Evolutionary conservation across 2,888 invertebrate species (phyloP).

Genomic region (Mesorhabditis belari): DNA sequence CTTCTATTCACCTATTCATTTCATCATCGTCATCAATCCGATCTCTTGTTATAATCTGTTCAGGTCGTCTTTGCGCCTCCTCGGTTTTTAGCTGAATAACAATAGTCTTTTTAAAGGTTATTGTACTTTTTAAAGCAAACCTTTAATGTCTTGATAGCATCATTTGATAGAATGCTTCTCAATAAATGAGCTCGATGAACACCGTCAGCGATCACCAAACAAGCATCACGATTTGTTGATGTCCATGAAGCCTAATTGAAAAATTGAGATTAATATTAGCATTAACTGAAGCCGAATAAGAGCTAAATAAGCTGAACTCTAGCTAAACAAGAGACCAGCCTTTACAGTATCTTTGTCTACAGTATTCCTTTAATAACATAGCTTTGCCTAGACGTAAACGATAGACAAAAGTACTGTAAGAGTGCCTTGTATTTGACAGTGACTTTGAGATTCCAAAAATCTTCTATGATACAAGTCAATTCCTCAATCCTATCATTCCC

Average conservation of each 20-base stretch:
- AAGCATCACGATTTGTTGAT: conserved; percentile 80
- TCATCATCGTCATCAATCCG: background rate
- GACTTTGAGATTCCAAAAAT: too few relatives aligned
- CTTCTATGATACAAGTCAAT: too few relatives aligned
- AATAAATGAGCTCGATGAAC: conserved; percentile 65
- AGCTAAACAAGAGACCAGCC: too few relatives aligned
- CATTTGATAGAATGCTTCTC: conserved; percentile 83
- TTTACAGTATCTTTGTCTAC: too few relatives aligned
- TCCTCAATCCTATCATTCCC: background rate
- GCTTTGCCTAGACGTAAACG: too few relatives aligned
- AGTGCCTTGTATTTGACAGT: too few relatives aligned
- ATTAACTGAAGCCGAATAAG: too few relatives aligned
- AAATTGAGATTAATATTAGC: background rate
- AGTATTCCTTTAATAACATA: too few relatives aligned
- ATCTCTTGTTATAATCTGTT: background rate
- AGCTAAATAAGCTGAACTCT: too few relatives aligned
- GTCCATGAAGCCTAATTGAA: conserved; percentile 78
- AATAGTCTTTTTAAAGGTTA: background rate
- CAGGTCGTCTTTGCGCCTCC: background rate
- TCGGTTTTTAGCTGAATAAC: conserved; percentile 8
- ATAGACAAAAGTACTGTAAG: too few relatives aligned
- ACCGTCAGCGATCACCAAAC: conserved; percentile 57
- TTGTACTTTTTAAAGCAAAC: conserved; percentile 5
- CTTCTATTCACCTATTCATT: background rate
- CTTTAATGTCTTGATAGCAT: conserved; percentile 24